These are phyloP conservation scores for Aporophyla lueneburgensis DNA, from an alignment of 2,888 invertebrate genomes.

Conservation along the genomic window DNA sequence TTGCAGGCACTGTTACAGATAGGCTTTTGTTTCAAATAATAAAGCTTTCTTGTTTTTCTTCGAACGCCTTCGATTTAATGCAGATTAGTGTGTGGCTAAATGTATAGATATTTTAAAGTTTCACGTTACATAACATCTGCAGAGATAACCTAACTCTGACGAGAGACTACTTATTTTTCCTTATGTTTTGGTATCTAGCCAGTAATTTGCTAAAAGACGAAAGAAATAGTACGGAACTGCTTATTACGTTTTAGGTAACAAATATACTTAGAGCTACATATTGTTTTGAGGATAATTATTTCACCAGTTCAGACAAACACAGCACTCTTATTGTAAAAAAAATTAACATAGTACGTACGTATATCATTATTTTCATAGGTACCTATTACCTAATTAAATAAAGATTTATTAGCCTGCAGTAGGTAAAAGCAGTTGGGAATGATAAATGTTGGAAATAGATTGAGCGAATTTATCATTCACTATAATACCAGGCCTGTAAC, in stretches of 20 bases:
- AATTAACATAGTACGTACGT: not conserved
- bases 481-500: not conserved
- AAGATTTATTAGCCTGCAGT: not conserved
- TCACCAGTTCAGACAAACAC: not conserved
- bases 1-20: not conserved
- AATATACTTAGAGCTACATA: not conserved
- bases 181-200: not conserved
- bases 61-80: not conserved
- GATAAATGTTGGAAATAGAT: not conserved
- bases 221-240: not conserved
- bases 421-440: no score
- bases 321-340: no score
- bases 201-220: not conserved
- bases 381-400: not conserved
- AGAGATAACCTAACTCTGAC: conserved; percentile 75
- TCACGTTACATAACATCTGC: conserved; percentile 79
- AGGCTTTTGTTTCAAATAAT: conserved; percentile 19
- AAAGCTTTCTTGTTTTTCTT: not conserved
- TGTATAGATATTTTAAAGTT: not conserved
- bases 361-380: not conserved
- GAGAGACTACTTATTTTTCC: not conserved
- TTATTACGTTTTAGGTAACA: not conserved
- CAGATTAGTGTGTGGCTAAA: not conserved
- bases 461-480: not conserved
- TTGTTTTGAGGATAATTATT: not conserved